Evolutionary conservation across 2,797 vertebrate species (phyloP), one percentile per base, ranked within the genome.

Genomic region (Notoglanidium macrostoma): DNA sequence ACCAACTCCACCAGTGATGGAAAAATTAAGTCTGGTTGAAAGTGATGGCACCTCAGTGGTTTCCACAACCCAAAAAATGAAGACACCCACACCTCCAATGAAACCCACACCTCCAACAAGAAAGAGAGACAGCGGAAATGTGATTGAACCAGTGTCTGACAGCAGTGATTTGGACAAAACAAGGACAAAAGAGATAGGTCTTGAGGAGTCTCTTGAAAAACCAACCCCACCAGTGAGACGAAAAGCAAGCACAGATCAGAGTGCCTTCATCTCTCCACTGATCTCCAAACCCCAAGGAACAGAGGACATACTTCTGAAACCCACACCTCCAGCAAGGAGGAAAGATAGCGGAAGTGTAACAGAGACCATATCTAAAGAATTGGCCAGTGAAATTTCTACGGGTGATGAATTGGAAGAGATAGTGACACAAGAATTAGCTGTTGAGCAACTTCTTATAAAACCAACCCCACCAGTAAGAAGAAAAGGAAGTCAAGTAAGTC

Each of bases 381-480:
- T 35, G 2, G 10, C 9, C 19, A 23, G 51, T 59, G 29, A 35
- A 23, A 8, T 51, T 51, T 61, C 81, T 21, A 29, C 21, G 15
- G 68, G 67, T 3, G 23, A 63, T 57, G 84, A 77, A 54, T 14
- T 80, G 23, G 74, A 80, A 8, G 70, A 70, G 14, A 63, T n/a
- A 51, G 15, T 32, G 15, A 61, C 4, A 2, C 76, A 29, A 59
- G 26, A 61, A 6, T 57, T 10, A 23, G 21, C 83, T 57, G 35
- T 0, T 23, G 46, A 85, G 77, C 73, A 85, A 14, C 2, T 15
- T n/a, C 8, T 32, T 67, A n/a, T 55, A 84, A 88, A 89, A 82
- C 84, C 86, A 87, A 86, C 86, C 55, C 84, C 88, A 86, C 84
- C 89, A 57, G 68, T 89, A 35, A 87, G 89, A 72, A 1, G 80